Evolutionary conservation across 1,140 invertebrate species (phyloP), one percentile per base, ranked within the genome.

Genomic region (Papilio aristodemus): DNA sequence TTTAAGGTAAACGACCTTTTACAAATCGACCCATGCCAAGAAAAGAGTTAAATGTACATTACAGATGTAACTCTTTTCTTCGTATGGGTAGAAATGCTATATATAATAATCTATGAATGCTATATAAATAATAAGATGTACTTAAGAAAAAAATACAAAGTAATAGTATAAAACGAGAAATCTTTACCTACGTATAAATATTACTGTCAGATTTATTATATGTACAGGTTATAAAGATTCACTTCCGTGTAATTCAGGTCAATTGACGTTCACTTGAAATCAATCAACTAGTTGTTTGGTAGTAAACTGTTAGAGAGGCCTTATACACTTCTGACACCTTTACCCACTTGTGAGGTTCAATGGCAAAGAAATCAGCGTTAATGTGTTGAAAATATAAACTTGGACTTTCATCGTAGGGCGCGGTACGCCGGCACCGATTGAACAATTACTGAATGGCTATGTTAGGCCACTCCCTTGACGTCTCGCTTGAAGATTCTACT

Each of bases 301-400:
- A 54, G 46, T 54, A 54, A 25, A 50, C 7, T 54, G 46, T 54
- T 54, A 54, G 46, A 54, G 46, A 54, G 10, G 46, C 19, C 46
- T 54, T 9, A 19, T 54, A 54, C 19, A 54, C 46, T 54, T 54
- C 11, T 54, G 46, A 54, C 46, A 54, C 46, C 17, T 22, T 54
- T 54, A 54, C 46, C 46, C 22, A 54, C 46, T 54, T 54, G 2
- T 22, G 19, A 54, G 19, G 46, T 54, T 54, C 46, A 54, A 54
- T 54, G 19, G 46, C 46, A 9, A 54, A 54, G 46, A 54, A 54
- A 54, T 54, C 19, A 54, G 46, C 19, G 19, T 17, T 54, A 54
- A 54, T 54, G 46, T 54, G 46, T 22, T 22, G 46, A 54, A 54
- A 54, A 25, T 54, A 54, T 54, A 11, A 54, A 22, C 19, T 13